Evolutionary conservation across 2,888 invertebrate species (phyloP).

Genomic region (Caenorhabditis sp.): DNA sequence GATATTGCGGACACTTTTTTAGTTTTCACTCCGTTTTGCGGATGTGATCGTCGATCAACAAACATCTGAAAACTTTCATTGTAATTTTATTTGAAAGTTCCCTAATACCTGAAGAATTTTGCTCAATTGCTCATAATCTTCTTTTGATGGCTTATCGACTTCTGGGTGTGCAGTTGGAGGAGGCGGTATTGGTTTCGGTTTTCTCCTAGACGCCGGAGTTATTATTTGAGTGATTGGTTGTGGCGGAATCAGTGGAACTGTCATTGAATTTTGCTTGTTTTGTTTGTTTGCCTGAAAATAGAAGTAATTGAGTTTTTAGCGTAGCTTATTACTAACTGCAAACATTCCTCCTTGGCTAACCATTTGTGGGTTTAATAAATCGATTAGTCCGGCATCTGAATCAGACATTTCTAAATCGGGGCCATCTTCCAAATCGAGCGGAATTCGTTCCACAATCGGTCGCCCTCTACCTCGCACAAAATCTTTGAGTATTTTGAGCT

Average conservation of each 20-base stretch:
- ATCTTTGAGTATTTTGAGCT: slow-evolving; percentile 71
- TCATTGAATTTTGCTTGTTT: background rate
- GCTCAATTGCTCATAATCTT: slow-evolving; percentile 65
- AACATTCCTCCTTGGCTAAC: slow-evolving; percentile 63
- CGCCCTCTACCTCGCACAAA: slow-evolving; percentile 72
- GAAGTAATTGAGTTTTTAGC: background rate
- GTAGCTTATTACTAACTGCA: slow-evolving; percentile 11
- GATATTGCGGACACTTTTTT: background rate
- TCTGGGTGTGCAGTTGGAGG: background rate
- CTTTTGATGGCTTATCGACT: slow-evolving; percentile 40
- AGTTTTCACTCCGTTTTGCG: slow-evolving; percentile 32
- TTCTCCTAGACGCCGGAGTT: slow-evolving; percentile 39
- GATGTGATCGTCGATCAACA: slow-evolving; percentile 45
- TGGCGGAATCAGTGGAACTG: slow-evolving; percentile 29
- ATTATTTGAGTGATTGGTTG: slow-evolving; percentile 60
- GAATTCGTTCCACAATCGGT: slow-evolving; percentile 63
- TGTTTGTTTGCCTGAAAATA: background rate
- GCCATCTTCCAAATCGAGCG: slow-evolving; percentile 48
- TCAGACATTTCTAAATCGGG: slow-evolving; percentile 13
- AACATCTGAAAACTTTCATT: slow-evolving; percentile 38
- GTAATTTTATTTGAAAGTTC: background rate
- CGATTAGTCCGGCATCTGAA: slow-evolving; percentile 14
- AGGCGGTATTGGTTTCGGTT: slow-evolving; percentile 11
- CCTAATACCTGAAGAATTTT: slow-evolving; percentile 62
- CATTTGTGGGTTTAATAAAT: slow-evolving; percentile 55